Base-by-base conservation (phyloP, 2,888 invertebrate species). In the Euzetes globulus region DNA sequence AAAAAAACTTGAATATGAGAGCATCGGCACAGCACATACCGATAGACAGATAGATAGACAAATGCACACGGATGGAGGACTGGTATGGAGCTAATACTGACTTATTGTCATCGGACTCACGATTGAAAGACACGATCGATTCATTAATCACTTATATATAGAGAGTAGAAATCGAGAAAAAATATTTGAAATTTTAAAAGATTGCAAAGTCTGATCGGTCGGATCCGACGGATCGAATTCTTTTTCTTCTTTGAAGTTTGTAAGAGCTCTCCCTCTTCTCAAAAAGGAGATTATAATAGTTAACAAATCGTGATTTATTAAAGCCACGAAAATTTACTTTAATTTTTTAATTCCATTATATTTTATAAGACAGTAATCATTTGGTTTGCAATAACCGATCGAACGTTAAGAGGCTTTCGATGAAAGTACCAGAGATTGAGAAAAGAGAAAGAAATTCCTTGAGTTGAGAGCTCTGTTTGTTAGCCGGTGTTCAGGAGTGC, bases 251-350 rank as follows among this genome's bases (percentile, higher is more conserved):
- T 19, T 50, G 50, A 19, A 2, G 17, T 50, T 50, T 65, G 29
- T 65, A 15, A 33, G 17, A 19, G 37, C 58, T 27, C 13, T 58
- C 27, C n/a, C 50, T n/a, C 50, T 50, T 15, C 29, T 58, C 58
- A 5, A 13, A 15, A 65, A 65, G 19, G 37, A 65, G 63, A 65
- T 65, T 65, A 65, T 65, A 65, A 37, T 37, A 65, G 33, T 45
- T 70, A 70, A 41, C 37, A 70, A 70, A 70, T 70, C 70, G 70
- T 70, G 70, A 70, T 70, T 70, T 70, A 70, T 70, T 70, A 70
- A 70, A 70, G 45, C 25, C 70, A 70, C 70, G 70, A 70, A 70
- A 70, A 70, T 45, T 70, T 70, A 70, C 70, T 70, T 70, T 70
- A 70, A 70, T 47, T 70, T 70, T 65, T 65, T 65, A 65, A 65